Evolutionary conservation across 1,140 invertebrate species (phyloP).

Genomic region (Agrilus planipennis): DNA sequence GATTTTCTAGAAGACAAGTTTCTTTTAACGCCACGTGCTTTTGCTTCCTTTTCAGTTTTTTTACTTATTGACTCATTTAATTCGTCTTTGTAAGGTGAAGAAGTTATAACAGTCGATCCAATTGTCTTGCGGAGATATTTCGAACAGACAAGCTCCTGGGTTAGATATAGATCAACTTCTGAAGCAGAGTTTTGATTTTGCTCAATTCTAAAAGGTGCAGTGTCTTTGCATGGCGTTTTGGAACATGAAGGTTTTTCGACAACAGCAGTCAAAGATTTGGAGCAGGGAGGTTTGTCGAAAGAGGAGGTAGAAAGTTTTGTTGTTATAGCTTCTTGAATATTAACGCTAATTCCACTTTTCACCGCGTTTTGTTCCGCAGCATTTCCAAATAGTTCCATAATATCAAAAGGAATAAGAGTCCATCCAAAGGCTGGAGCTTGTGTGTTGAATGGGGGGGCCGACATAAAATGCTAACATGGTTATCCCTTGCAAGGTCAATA

Average conservation of each 20-base stretch:
- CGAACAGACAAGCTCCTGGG: too few relatives aligned
- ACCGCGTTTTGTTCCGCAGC: too few relatives aligned
- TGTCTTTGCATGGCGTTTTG: too few relatives aligned
- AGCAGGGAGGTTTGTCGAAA: not conserved
- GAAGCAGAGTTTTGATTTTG: too few relatives aligned
- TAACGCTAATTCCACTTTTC: too few relatives aligned
- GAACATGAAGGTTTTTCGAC: too few relatives aligned
- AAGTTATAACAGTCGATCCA: not conserved
- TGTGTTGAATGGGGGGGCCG: conserved; percentile 26
- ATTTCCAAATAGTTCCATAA: not conserved
- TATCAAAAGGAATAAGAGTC: conserved; percentile 11
- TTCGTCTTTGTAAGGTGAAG: conserved; percentile 3
- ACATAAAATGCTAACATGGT: conserved; percentile 17
- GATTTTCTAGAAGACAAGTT: too few relatives aligned
- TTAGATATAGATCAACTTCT: too few relatives aligned
- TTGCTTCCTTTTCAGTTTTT: too few relatives aligned
- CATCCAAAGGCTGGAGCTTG: conserved; percentile 23
- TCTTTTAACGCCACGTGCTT: too few relatives aligned
- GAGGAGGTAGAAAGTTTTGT: too few relatives aligned
- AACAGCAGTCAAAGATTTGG: not conserved
- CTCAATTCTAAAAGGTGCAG: not conserved
- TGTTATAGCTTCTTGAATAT: not conserved
- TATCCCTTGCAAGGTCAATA: conserved; percentile 5
- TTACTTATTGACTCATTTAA: not conserved
- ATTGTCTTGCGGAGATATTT: conserved; percentile 1